Evolutionary conservation across 2,797 vertebrate genomes (phyloP).

Genomic region (Ptychobarbus kaznakovi): DNA sequence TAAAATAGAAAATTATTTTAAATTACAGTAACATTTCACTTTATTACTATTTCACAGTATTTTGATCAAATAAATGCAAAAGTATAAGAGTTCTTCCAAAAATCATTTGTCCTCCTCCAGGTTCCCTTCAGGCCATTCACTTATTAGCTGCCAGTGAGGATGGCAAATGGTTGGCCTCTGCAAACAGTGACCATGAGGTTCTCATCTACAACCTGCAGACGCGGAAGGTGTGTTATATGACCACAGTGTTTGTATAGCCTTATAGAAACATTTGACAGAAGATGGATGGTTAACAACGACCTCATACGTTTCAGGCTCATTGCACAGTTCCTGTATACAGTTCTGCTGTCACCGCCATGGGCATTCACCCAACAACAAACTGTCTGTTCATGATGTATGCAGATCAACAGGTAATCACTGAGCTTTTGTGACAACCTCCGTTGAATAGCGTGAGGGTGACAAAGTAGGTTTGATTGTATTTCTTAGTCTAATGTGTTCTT

Average conservation of each 20-base stretch:
- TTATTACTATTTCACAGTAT: neutral
- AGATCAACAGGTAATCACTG: constrained; percentile 86
- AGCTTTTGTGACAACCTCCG: neutral
- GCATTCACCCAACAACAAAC: constrained; percentile 84
- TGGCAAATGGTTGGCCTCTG: constrained; percentile 86
- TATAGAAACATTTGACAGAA: no score
- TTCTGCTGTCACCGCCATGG: constrained; percentile 88
- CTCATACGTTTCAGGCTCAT: constrained; percentile 78
- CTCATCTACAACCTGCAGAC: constrained; percentile 82
- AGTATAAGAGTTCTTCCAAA: neutral
- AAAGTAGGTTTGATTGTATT: neutral
- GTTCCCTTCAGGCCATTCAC: constrained; percentile 80
- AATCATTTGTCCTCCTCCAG: constrained; percentile 66
- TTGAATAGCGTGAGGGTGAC: neutral
- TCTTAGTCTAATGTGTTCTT: neutral
- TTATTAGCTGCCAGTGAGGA: constrained; percentile 84
- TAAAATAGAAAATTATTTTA: neutral
- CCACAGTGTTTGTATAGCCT: neutral
- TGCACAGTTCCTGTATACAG: constrained; percentile 85
- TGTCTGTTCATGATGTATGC: constrained; percentile 86
- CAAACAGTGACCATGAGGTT: constrained; percentile 80
- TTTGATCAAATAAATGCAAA: neutral
- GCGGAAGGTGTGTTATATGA: constrained; percentile 78
- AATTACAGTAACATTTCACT: neutral
- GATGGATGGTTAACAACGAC: neutral